A percentile compares a stretch with the other conserved stretches of the same genome.
phyloP scores from a whole-genome alignment of 37 sponge, comb jelly and placozoan genomes.

The Ephydatia muelleri region DNA sequence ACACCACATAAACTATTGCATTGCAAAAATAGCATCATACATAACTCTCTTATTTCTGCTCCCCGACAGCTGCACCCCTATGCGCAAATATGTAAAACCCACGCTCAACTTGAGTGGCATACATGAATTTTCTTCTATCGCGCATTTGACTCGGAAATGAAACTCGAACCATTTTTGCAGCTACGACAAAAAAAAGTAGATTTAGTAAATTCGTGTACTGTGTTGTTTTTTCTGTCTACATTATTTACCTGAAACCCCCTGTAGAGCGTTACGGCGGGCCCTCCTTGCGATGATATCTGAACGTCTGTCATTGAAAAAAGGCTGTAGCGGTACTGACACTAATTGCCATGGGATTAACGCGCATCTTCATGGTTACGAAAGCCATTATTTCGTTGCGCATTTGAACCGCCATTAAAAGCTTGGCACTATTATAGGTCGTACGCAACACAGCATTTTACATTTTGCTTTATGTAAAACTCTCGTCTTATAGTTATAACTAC shows the following conservation, averaged over 20 bases:
- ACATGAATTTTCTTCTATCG: neutral
- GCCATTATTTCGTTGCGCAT: no score
- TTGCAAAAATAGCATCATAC: neutral
- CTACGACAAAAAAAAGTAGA: neutral
- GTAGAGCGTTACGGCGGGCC: neutral
- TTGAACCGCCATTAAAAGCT: no score
- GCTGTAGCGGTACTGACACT: neutral
- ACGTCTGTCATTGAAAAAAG: neutral
- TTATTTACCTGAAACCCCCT: conserved; percentile 24
- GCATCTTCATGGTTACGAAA: neutral
- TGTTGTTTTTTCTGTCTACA: no score
- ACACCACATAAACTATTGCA: no score
- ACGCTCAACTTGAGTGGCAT: neutral
- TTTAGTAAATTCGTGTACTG: no score
- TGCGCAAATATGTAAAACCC: neutral
- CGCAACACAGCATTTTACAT: no score
- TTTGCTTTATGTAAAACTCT: no score
- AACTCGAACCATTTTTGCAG: neutral
- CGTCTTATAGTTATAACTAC: no score
- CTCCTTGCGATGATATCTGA: neutral
- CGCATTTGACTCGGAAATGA: neutral
- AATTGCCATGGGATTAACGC: neutral
- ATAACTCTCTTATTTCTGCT: no score
- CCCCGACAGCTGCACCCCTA: no score
- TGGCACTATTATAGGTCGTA: no score